A percentile compares a stretch with the other conserved stretches of the same genome.
These are phyloP conservation scores for Heliconius congener DNA, from an alignment of 1,140 invertebrate species.

Conservation along the genomic window DNA sequence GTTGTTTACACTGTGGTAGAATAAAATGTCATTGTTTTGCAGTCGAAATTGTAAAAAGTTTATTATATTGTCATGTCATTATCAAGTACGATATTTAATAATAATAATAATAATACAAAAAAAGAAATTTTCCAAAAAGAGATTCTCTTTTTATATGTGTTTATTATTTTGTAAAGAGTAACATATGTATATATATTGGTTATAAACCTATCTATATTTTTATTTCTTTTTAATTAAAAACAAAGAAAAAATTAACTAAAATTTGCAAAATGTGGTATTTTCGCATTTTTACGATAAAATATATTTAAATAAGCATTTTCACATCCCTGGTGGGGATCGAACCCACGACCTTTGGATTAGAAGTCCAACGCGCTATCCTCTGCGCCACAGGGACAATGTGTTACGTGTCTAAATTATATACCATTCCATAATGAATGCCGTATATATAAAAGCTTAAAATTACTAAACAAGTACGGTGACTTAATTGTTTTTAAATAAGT, in stretches of 20 bases:
- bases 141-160: too few relatives aligned
- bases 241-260: background rate
- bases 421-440: background rate
- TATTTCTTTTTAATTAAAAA: too few relatives aligned
- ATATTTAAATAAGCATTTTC: background rate
- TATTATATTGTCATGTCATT: background rate
- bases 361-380: constrained; percentile 14
- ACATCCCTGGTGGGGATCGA: constrained; percentile 12
- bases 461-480: too few relatives aligned
- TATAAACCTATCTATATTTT: too few relatives aligned
- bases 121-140: too few relatives aligned
- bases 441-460: too few relatives aligned
- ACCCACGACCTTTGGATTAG: constrained; percentile 13
- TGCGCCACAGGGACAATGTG: background rate
- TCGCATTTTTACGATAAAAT: background rate
- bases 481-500: too few relatives aligned
- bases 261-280: background rate
- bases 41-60: constrained; percentile 5
- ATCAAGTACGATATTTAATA: too few relatives aligned
- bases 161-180: too few relatives aligned
- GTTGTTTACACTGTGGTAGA: background rate
- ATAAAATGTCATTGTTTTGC: background rate
- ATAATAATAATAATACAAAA: too few relatives aligned
- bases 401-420: background rate
- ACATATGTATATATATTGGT: too few relatives aligned